A percentile compares a stretch with the other conserved stretches of the same genome.
Conservation (phyloP, 2,888 invertebrate species). For the Euzophera pinguis region DNA sequence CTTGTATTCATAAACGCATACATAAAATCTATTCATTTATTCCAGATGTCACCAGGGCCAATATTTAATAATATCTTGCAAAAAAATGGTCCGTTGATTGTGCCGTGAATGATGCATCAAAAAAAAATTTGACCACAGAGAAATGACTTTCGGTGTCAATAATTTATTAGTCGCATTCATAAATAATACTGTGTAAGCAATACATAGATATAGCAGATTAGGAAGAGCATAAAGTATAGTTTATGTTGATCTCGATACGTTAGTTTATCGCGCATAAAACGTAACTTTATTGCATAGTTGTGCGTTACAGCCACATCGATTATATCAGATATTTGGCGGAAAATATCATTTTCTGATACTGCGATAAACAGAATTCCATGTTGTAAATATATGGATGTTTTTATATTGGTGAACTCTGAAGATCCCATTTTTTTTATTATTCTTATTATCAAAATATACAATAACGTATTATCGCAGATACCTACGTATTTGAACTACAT, state of each 20-base stretch:
- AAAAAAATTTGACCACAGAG: constrained; percentile 51
- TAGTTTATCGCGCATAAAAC: constrained; percentile 69
- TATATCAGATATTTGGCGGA: constrained; percentile 41
- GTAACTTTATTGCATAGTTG: constrained; percentile 59
- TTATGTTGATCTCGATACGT: constrained; percentile 66
- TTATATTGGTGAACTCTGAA: too few relatives aligned
- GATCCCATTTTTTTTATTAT: too few relatives aligned
- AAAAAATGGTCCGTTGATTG: neutral
- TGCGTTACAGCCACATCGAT: constrained; percentile 55
- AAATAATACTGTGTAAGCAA: constrained; percentile 24
- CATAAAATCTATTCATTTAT: too few relatives aligned
- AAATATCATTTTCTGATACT: constrained; percentile 20
- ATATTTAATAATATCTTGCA: neutral
- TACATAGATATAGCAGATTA: constrained; percentile 69
- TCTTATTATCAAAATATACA: too few relatives aligned
- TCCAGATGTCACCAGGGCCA: too few relatives aligned
- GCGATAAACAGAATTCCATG: neutral
- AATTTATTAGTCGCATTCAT: constrained; percentile 53
- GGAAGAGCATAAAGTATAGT: constrained; percentile 70
- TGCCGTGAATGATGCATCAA: constrained; percentile 28
- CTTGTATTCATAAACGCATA: too few relatives aligned
- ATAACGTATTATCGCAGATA: too few relatives aligned
- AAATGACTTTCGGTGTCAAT: constrained; percentile 39
- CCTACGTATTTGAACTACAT: too few relatives aligned
- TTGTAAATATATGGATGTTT: too few relatives aligned